Evolutionary conservation across 2,113 vertebrate species (phyloP).

Genomic region (Telmatochromis sp.): DNA sequence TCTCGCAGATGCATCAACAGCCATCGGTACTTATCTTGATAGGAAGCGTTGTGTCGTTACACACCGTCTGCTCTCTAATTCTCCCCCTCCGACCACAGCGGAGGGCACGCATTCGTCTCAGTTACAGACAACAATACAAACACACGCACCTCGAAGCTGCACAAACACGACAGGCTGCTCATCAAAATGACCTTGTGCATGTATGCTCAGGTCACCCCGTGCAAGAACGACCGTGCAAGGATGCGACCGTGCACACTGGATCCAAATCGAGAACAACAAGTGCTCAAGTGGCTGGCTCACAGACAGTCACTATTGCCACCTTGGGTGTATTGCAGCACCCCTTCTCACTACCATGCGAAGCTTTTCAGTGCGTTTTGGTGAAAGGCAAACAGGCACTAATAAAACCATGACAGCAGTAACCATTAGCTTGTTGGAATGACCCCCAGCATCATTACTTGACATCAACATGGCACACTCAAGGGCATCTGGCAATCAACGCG

Average conservation of each 20-base stretch:
- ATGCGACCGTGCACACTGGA: background rate
- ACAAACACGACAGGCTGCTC: background rate
- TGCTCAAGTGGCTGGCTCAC: conserved; percentile 40
- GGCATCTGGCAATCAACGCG: conserved; percentile 56
- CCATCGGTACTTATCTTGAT: conserved; percentile 20
- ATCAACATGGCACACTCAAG: conserved; percentile 61
- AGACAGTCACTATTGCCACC: conserved; percentile 11
- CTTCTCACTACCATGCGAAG: background rate
- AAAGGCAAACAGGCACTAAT: conserved; percentile 5
- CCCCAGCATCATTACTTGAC: conserved; percentile 48
- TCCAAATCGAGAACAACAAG: conserved; percentile 60
- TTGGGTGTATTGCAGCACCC: conserved; percentile 30
- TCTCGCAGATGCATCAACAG: background rate
- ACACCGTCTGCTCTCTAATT: conserved; percentile 44
- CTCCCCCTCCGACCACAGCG: conserved; percentile 16
- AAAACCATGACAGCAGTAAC: background rate
- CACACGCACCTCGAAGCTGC: background rate
- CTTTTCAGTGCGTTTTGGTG: background rate
- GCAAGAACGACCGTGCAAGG: background rate
- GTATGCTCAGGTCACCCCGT: conserved; percentile 45
- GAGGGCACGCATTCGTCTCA: conserved; percentile 25
- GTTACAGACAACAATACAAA: conserved; percentile 1
- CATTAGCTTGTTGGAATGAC: conserved; percentile 45
- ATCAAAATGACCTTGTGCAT: conserved; percentile 61
- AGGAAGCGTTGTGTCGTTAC: conserved; percentile 28